phyloP scores from a whole-genome alignment of 2,797 vertebrate genomes.

The Knipowitschia caucasica region DNA sequence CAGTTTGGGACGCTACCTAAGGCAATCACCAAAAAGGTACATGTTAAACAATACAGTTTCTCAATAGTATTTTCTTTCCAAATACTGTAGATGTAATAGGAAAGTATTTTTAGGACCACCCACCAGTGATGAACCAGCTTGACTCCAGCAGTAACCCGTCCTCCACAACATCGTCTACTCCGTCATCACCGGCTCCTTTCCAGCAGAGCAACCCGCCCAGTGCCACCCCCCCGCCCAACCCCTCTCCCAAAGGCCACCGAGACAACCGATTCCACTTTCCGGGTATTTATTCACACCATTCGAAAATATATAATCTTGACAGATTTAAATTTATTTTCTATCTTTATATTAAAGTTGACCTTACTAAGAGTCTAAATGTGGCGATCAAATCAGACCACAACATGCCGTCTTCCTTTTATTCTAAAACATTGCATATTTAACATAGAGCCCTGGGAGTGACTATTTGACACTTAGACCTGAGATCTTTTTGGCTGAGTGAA shows the following conservation, averaged over 20 bases:
- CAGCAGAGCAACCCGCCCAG: slow-evolving; percentile 91
- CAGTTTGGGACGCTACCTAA: slow-evolving; percentile 94
- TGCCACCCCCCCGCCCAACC: slow-evolving; percentile 93
- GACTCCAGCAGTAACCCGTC: slow-evolving; percentile 99
- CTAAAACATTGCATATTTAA: no score
- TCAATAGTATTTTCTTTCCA: background rate
- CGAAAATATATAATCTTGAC: no score
- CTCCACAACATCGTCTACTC: slow-evolving; percentile 97
- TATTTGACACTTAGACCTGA: no score
- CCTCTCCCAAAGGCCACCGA: slow-evolving; percentile 90
- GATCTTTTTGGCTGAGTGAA: no score
- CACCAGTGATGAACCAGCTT: slow-evolving; percentile 87
- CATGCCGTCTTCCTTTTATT: no score
- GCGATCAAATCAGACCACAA: no score
- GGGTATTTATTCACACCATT: slow-evolving; percentile 76
- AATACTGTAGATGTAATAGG: no score
- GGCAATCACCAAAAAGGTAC: slow-evolving; percentile 96
- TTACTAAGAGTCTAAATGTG: no score
- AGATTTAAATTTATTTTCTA: no score
- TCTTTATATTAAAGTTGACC: no score
- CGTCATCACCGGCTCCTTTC: slow-evolving; percentile 94
- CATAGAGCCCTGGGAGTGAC: no score
- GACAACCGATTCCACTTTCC: slow-evolving; percentile 94
- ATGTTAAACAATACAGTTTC: slow-evolving; percentile 12
- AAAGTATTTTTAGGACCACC: slow-evolving; percentile 84